Evolutionary conservation across 2,113 vertebrate species (phyloP), one percentile per base, ranked within the genome.

Genomic region (Perognathus longimembris): DNA sequence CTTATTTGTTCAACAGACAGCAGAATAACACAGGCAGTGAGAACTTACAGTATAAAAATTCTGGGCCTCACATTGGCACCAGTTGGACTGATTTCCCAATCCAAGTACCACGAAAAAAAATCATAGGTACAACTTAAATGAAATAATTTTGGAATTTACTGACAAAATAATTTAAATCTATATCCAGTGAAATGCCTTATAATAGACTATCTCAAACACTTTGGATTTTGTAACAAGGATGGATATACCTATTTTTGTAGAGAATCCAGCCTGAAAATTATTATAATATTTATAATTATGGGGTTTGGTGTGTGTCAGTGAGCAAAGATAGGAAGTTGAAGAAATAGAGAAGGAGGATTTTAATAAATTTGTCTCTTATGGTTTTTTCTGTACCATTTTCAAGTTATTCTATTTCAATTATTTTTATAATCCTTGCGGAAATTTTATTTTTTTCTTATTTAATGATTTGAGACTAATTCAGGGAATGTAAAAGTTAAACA

Each of bases 401-500:
- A 12, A 59, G 26, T 54, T 69, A 12, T 45, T 93, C 38, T 1
- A 81, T 88, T 88, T 89, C 45, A 77, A 82, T 78, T 8, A 78
- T 32, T 87, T 82, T 88, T 67, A 50, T 67, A 42, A 24, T 28
- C 67, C 36, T 78, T 69, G 5, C 26, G 85, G 26, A 77, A 90
- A 32, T 28, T 40, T n/a, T 61, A 67, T 14, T 50, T 66, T 95
- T 90, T 89, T 74, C 42, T 64, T 88, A 36, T 69, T 85, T 90
- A 85, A 63, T 74, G 18, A 88, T 57, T 90, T 67, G 34, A 94
- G 63, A 77, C 21, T 93, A 79, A 54, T 76, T 87, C 21, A 75
- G 54, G 7, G 4, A 70, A 89, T 26, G 30, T 85, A 87, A 34
- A 89, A 89, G 86, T 69, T 64, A 91, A 61, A 84, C 28, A 71